Evolutionary conservation across 2,888 invertebrate genomes (phyloP), one percentile per base, ranked within the genome.

Genomic region (Heliconius erato): DNA sequence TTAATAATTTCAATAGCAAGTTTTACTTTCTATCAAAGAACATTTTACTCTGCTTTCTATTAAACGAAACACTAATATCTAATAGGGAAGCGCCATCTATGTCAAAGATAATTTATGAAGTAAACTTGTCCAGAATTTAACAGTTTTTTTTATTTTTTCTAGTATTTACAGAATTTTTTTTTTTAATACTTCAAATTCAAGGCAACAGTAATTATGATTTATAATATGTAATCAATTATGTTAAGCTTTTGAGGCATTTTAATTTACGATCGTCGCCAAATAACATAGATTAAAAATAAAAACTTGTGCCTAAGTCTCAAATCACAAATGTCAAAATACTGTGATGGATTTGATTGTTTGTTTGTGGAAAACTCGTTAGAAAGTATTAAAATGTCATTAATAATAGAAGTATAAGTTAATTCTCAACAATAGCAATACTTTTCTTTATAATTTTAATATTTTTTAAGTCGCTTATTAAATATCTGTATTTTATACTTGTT

Each of bases 261-360:
- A 16, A 35, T 26, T 14, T 76, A 76, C n/a, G n/a, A 76, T 35
- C 35, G 14, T 40, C 40, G 76, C 40, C 63, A 63, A 40, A 35
- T 35, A 28, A 40, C 35, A 76, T n/a, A 76, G 76, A 63, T 76
- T 35, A 76, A 9, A 63, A 76, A 63, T 63, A 35, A 76, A 76
- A 63, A 40, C 35, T 26, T 63, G 76, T 63, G 16, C 59, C 26
- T 49, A 72, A 28, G 32, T 76, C 35, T 63, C 59, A 76, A 76
- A 76, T 59, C 32, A 78, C 87, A 91, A 92, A 92, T 91, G 94
- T 94, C 94, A 95, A 94, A 94, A 93, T 92, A 94, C 91, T 92
- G 92, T 93, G 94, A 93, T 93, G 91, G 91, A 88, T 91, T 88
- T 92, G 91, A 94, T 94, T 95, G 94, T 95, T 95, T 95, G 93